Evolutionary conservation across 2,113 vertebrate genomes (phyloP).

Genomic region (Psammodynastes pulverulentus): DNA sequence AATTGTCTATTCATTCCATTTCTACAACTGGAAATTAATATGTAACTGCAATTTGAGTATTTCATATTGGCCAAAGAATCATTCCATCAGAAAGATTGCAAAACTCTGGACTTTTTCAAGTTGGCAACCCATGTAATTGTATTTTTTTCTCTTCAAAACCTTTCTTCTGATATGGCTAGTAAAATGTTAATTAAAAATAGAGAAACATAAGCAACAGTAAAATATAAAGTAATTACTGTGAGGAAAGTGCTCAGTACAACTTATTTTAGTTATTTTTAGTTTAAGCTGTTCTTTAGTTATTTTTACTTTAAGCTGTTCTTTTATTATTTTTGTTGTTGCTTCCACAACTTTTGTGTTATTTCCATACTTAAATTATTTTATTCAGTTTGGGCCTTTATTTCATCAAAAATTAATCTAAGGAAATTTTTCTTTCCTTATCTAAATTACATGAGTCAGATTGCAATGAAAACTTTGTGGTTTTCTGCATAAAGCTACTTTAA

Average conservation of each 20-base stretch:
- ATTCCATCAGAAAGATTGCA: not conserved
- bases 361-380: constrained; percentile 17
- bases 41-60: not conserved
- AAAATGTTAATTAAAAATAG: too few relatives aligned
- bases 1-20: not conserved
- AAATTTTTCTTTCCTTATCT: constrained; percentile 3
- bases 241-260: not conserved
- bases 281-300: not conserved
- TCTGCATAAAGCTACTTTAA: constrained; percentile 19
- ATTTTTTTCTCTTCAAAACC: not conserved
- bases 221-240: not conserved
- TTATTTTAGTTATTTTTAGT: not conserved
- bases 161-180: not conserved
- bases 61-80: not conserved
- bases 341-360: not conserved
- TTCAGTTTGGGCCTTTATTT: constrained; percentile 19
- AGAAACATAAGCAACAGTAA: not conserved
- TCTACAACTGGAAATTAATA: not conserved
- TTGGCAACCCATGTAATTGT: not conserved
- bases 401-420: not conserved
- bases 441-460: constrained; percentile 16
- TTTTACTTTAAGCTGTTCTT: not conserved
- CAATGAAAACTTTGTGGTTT: constrained; percentile 14
- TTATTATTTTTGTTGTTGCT: not conserved
- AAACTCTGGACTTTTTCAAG: not conserved